phyloP scores from a whole-genome alignment of 2,113 vertebrate species.

The Trogon surrucura region DNA sequence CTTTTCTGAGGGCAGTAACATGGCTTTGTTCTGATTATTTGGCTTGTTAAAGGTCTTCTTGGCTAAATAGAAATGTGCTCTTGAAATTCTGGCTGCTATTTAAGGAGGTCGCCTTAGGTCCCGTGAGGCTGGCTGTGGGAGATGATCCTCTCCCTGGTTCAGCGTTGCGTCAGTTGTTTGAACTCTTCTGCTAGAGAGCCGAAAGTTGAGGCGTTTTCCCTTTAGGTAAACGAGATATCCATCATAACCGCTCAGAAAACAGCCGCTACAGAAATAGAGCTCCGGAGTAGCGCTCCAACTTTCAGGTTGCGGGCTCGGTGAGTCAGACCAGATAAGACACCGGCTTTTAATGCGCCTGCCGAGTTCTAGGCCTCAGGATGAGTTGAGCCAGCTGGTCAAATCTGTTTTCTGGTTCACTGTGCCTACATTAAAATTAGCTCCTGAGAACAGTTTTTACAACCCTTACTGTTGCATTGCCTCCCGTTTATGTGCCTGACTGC shows the following conservation, averaged over 20 bases:
- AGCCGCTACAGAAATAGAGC: background rate
- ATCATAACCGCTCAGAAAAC: background rate
- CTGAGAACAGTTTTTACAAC: background rate
- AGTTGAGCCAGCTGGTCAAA: conserved; percentile 35
- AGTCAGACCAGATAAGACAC: background rate
- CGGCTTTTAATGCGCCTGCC: background rate
- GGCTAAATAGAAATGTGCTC: background rate
- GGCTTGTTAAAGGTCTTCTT: background rate
- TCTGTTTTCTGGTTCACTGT: conserved; percentile 47
- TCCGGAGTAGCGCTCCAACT: background rate
- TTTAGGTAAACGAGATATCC: fast-evolving
- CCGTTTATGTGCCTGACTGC: background rate
- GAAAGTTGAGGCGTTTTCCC: background rate
- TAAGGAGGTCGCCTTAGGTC: background rate
- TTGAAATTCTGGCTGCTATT: background rate
- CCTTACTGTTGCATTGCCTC: background rate
- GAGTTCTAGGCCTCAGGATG: background rate
- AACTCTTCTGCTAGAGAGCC: background rate
- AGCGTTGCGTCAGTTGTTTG: background rate
- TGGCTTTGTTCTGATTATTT: conserved; percentile 23
- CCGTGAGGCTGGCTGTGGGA: fast-evolving
- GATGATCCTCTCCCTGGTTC: background rate
- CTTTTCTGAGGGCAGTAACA: background rate
- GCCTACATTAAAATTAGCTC: conserved; percentile 46
- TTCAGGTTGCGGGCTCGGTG: background rate